Evolutionary conservation across 2,797 vertebrate genomes (phyloP), one percentile per base, ranked within the genome.

Genomic region (Bucorvus abyssinicus): DNA sequence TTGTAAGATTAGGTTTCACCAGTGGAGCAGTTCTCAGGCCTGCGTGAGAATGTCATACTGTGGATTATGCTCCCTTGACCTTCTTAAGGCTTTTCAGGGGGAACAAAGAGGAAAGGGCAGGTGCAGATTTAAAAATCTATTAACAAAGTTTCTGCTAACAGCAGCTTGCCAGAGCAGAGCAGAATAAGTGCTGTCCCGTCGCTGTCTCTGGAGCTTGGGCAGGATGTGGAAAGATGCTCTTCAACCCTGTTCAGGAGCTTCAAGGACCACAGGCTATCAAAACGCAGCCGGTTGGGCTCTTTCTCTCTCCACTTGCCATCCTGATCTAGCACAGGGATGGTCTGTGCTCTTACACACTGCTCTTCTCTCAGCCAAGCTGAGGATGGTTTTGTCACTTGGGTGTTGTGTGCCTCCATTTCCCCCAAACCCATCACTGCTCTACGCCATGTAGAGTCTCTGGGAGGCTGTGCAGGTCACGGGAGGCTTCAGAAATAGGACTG

Each of bases 181-280:
- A 0, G 50, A 49, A 32, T 11, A 15, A 38, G 6, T 55, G 12
- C 14, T 34, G 44, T 56, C 12, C 8, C 7, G 0, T 40, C 2
- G 1, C 53, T 69, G 55, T 52, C 47, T 32, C 42, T 45, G 59
- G 29, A 80, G 26, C 9, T 36, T 29, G 49, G 21, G 7, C 52
- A 74, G 45, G 56, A 7, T 21, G 26, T 1, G 1, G 59, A 56
- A 63, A 34, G 36, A 15, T 52, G 81, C 24, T 86, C 36, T 20
- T 56, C 65, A 90, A 13, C 29, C 24, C 22, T 56, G 1, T 30
- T 23, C 9, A 78, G 69, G 44, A 68, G 9, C 61, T 80, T 6
- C 50, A 45, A 59, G 26, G n/a, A 59, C 36, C 42, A 49, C 11
- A 20, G 14, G 20, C 11, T 64, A 10, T 6, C 45, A 40, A 45